These are phyloP conservation scores for Dendrocincla tyrannina DNA, from an alignment of 2,797 vertebrate species.

Conservation along the genomic window DNA sequence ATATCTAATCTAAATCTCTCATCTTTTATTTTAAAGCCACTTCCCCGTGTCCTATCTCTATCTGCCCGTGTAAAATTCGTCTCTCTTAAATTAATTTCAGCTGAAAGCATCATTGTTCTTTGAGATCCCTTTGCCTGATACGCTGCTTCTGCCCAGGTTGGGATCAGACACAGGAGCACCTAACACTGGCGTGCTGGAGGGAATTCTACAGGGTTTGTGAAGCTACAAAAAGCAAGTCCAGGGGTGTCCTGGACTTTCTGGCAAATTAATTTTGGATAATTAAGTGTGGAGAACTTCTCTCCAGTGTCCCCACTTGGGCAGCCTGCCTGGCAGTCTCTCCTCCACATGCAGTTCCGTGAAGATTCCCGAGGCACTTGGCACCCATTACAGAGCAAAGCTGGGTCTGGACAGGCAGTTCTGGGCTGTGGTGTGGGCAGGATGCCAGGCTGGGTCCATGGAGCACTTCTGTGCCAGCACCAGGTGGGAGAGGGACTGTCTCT, in stretches of 20 bases:
- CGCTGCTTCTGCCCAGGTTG: fast-evolving
- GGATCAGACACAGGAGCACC: fast-evolving
- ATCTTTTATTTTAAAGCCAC: not conserved
- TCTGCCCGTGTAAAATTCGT: not conserved
- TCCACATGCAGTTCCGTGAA: fast-evolving
- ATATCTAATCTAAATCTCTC: not conserved
- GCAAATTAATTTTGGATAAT: not conserved
- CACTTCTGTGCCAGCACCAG: fast-evolving
- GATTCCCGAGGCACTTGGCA: fast-evolving
- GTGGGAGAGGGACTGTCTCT: not conserved
- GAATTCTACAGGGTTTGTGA: fast-evolving
- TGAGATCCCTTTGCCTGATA: fast-evolving
- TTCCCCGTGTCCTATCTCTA: not conserved
- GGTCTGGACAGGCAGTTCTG: not conserved
- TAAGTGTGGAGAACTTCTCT: not conserved
- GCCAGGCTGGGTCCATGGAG: fast-evolving
- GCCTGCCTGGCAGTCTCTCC: not conserved
- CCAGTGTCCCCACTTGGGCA: fast-evolving
- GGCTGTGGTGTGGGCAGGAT: not conserved
- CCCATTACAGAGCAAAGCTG: not conserved
- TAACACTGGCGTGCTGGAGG: fast-evolving
- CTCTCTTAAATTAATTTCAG: not conserved
- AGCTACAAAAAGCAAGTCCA: not conserved
- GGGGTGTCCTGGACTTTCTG: not conserved
- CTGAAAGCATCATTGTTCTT: fast-evolving